Conservation (phyloP, 1,140 invertebrate genomes). For the Semibalanus balanoides region DNA sequence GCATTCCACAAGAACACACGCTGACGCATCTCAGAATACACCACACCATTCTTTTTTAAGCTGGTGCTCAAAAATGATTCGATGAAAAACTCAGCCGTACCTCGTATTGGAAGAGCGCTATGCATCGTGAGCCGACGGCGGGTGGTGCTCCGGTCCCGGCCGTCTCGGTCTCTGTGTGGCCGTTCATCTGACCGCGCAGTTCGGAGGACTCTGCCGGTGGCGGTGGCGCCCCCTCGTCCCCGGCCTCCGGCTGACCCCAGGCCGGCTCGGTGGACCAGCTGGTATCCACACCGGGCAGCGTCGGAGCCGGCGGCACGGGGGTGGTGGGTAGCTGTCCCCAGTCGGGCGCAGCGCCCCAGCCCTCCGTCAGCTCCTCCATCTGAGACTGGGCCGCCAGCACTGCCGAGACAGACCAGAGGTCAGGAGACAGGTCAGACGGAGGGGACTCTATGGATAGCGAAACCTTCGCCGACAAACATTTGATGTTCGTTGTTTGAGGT, state of each 20-base stretch:
- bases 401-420: no score
- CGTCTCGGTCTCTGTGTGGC: background rate
- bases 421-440: no score
- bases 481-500: no score
- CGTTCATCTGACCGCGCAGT: background rate
- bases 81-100: background rate
- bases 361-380: background rate
- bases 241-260: background rate
- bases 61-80: no score
- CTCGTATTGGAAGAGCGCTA: background rate
- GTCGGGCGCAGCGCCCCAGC: background rate
- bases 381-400: background rate
- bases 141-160: no score
- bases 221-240: background rate
- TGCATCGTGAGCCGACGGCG: background rate
- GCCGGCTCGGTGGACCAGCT: background rate
- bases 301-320: background rate
- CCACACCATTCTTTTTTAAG: no score
- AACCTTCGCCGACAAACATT: no score
- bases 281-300: background rate
- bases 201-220: background rate
- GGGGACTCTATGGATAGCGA: no score
- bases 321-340: slow-evolving; percentile 1
- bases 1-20: no score
- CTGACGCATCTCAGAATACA: no score